These are phyloP conservation scores for Hormaphis cornu DNA, from an alignment of 1,140 invertebrate species.

Conservation along the genomic window DNA sequence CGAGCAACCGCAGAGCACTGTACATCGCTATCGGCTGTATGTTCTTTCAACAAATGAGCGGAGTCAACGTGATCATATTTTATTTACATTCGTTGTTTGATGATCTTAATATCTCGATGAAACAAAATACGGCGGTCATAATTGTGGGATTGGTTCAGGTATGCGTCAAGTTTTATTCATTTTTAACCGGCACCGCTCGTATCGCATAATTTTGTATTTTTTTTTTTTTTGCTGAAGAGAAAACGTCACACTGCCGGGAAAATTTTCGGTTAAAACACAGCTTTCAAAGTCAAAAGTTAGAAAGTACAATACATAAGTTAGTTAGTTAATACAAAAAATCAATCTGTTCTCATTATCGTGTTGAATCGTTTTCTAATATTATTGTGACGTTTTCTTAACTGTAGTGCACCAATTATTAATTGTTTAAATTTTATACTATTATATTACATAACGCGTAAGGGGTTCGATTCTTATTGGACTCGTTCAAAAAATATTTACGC, in stretches of 20 bases:
- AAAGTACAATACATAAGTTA: neutral
- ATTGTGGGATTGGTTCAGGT: constrained; percentile 71
- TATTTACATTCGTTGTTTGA: constrained; percentile 64
- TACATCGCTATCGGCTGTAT: constrained; percentile 65
- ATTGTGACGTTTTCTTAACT: neutral
- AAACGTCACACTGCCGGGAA: too few species aligned
- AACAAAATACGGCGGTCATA: constrained; percentile 52
- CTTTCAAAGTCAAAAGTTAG: neutral
- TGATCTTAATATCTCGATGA: constrained; percentile 49
- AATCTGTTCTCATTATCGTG: neutral
- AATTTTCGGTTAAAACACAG: too few species aligned
- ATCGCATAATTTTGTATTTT: neutral
- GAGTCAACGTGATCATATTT: constrained; percentile 79
- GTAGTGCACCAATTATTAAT: neutral
- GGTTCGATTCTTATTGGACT: too few species aligned
- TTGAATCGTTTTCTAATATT: neutral
- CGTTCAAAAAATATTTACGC: neutral
- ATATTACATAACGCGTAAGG: neutral
- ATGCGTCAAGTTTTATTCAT: neutral
- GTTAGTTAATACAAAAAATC: neutral
- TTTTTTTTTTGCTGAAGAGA: neutral
- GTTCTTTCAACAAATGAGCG: constrained; percentile 75
- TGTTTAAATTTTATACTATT: neutral
- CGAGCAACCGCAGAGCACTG: constrained; percentile 46
- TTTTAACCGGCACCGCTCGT: neutral